phyloP scores from a whole-genome alignment of 1,140 invertebrate genomes.

The Drosophila lacertosa region DNA sequence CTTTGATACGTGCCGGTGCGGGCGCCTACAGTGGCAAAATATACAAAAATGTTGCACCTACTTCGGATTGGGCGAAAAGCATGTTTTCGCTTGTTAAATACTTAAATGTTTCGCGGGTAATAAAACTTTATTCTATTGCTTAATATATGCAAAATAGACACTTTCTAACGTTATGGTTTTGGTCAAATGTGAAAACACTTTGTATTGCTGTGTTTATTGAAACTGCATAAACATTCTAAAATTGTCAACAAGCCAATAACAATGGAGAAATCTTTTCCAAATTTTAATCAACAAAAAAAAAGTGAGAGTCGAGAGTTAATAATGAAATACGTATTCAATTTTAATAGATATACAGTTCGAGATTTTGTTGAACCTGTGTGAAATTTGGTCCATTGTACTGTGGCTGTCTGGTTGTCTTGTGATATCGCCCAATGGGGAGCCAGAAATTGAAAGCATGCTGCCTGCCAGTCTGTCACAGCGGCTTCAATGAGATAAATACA shows the following conservation, averaged over 20 bases:
- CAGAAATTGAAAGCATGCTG: conserved; percentile 26
- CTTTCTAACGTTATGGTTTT: conserved; percentile 3
- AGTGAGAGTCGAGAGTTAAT: conserved; percentile 12
- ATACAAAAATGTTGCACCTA: background rate
- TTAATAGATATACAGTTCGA: background rate
- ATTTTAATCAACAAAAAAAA: background rate
- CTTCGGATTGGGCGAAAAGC: background rate
- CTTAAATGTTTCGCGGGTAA: background rate
- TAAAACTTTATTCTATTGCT: background rate
- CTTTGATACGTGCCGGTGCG: conserved; percentile 54
- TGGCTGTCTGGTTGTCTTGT: conserved; percentile 10
- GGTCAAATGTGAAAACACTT: background rate
- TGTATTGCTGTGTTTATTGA: background rate
- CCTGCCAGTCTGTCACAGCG: conserved; percentile 36
- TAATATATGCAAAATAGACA: background rate
- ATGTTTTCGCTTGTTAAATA: background rate
- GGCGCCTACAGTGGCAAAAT: conserved; percentile 16
- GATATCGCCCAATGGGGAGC: conserved; percentile 17
- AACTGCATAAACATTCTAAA: background rate
- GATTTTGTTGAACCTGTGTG: conserved; percentile 21
- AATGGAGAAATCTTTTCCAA: conserved; percentile 14
- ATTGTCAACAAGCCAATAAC: background rate
- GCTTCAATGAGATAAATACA: conserved; percentile 78
- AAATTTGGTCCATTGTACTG: conserved; percentile 33
- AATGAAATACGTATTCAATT: conserved; percentile 1